Conservation (phyloP, 2,113 vertebrate genomes). For the Hepsetus odoe region DNA sequence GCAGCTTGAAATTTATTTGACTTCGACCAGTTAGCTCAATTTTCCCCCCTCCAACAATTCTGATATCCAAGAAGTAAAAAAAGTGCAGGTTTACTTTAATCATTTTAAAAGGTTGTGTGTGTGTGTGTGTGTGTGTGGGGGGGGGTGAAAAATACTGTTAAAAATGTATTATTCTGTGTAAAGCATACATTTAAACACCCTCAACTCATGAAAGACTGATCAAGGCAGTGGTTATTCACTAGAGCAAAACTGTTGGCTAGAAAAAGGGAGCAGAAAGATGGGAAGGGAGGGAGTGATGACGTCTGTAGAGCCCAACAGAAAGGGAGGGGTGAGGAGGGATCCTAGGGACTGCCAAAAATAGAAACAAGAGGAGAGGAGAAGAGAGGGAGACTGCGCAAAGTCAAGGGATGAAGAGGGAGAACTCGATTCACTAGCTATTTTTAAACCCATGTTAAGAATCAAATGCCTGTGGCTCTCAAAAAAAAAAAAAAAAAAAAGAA, state of each 20-base stretch:
- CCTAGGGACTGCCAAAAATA: conserved; percentile 90
- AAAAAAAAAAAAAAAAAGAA: no score
- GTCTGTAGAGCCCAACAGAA: conserved; percentile 59
- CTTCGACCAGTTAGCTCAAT: no score
- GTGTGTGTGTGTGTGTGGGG: no score
- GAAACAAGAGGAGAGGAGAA: conserved; percentile 71
- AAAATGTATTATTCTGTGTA: neutral
- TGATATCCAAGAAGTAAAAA: no score
- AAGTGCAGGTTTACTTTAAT: no score
- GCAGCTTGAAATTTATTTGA: no score
- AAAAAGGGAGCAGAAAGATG: conserved; percentile 50
- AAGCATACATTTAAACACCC: neutral
- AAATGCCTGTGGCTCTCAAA: conserved; percentile 57
- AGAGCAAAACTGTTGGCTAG: conserved; percentile 76
- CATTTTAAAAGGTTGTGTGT: neutral
- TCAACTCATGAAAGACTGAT: conserved; percentile 86
- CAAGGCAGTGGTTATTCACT: conserved; percentile 78
- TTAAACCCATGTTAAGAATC: conserved; percentile 67
- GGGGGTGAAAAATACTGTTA: neutral
- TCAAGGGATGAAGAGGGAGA: conserved; percentile 59
- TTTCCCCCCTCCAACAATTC: no score
- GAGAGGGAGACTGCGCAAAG: conserved; percentile 61
- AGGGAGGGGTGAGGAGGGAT: conserved; percentile 67
- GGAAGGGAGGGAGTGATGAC: conserved; percentile 49
- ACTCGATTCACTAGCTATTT: conserved; percentile 64